Conservation (phyloP, 2,888 invertebrate genomes). For the Bedellia somnulentella region DNA sequence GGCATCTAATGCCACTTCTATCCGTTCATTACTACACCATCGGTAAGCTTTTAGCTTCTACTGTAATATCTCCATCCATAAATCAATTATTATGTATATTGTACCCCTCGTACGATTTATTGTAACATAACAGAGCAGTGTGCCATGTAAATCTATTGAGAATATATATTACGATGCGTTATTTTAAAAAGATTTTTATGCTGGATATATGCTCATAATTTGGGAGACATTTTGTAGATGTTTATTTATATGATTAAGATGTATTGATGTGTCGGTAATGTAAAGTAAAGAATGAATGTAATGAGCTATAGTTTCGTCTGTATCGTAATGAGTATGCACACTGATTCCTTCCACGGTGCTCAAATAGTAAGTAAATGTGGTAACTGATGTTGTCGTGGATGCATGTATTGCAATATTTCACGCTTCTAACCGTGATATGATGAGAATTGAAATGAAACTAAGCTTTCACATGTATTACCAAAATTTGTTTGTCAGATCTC, state of each 20-base stretch:
- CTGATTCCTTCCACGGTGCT: conserved; percentile 73
- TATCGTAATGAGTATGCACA: conserved; percentile 56
- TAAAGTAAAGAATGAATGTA: neutral
- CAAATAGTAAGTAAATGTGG: conserved; percentile 39
- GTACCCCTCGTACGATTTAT: conserved; percentile 39
- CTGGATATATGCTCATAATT: conserved; percentile 57
- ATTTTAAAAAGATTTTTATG: conserved; percentile 54
- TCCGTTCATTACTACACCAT: conserved; percentile 18
- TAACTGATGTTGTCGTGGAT: too few relatives aligned
- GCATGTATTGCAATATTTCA: neutral
- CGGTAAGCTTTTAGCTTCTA: conserved; percentile 52
- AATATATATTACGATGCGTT: conserved; percentile 32
- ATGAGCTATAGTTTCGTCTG: conserved; percentile 14
- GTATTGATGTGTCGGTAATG: conserved; percentile 16
- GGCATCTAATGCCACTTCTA: conserved; percentile 30
- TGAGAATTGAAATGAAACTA: conserved; percentile 4
- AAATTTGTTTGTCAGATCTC: conserved; percentile 53
- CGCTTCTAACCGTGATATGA: conserved; percentile 3
- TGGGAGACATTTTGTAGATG: conserved; percentile 54
- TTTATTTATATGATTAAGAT: conserved; percentile 52
- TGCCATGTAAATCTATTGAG: conserved; percentile 52
- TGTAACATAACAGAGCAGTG: conserved; percentile 47
- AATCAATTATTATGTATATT: conserved; percentile 58
- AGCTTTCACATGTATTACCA: too few relatives aligned
- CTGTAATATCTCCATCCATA: conserved; percentile 56